Evolutionary conservation across 1,140 invertebrate genomes (phyloP), one percentile per base, ranked within the genome.

Genomic region (Xylocopa sonorina): DNA sequence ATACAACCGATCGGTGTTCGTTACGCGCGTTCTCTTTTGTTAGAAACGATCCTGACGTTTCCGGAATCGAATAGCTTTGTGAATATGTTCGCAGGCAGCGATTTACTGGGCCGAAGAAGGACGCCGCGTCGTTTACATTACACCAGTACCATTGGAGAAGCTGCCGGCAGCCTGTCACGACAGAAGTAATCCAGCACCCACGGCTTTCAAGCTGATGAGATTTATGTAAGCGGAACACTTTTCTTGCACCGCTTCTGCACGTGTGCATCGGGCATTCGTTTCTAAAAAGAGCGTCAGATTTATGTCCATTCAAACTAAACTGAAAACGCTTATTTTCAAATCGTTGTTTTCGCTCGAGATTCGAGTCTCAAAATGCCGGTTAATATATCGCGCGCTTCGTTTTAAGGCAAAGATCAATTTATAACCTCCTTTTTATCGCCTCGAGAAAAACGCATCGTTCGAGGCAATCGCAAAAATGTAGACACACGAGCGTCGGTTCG

Each of bases 51-150:
- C 46, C 18, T 12, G 55, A 63, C 32, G 66, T 53, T 80, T 80
- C 18, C 21, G 27, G 68, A 80, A 78, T 67, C 12, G 60, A 29
- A n/a, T n/a, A n/a, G 12, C 76, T 85, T 77, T 82, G 6, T n/a
- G n/a, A n/a, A n/a, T n/a, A n/a, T n/a, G 12, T 71, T 57, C 12
- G 38, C 62, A 93, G 91, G 81, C 82, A n/a, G 91, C 92, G 24
- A 88, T 91, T 82, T 85, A 91, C 58, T 91, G 91, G 86, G 91
- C 91, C 16, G 88, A 92, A 69, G 72, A 88, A 76, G 91, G 91
- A 58, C 77, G 83, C 43, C 83, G 84, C 14, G 87, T 92, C 29
- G 73, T 91, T 81, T 93, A 90, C 55, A 88, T 92, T 57, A 86
- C 88, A 14, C 82, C 90, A 5, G 64, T 81, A 14, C 85, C 86